These are phyloP conservation scores for Asarcornis scutulata DNA, from an alignment of 2,113 vertebrate genomes.

Conservation along the genomic window DNA sequence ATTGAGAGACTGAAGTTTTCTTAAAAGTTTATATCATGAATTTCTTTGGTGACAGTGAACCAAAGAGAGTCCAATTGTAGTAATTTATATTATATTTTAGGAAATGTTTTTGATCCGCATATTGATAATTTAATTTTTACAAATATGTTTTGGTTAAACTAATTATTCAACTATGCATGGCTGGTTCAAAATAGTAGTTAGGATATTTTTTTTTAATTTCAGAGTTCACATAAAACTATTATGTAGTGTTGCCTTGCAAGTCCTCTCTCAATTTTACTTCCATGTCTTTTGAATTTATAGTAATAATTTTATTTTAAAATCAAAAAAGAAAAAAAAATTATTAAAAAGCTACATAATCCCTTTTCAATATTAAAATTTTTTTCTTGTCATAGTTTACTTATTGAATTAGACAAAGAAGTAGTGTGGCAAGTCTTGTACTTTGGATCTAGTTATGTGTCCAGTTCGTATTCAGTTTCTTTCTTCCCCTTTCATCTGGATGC, in stretches of 20 bases:
- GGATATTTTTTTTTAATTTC: neutral
- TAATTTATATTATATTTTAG: neutral
- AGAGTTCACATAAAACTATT: neutral
- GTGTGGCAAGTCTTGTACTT: neutral
- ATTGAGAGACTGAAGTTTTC: neutral
- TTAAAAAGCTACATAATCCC: neutral
- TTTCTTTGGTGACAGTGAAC: neutral
- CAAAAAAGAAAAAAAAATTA: neutral
- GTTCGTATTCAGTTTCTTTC: neutral
- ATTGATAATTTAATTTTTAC: neutral
- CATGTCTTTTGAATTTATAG: neutral
- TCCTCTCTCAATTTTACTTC: neutral
- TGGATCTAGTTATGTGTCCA: neutral
- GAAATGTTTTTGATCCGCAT: neutral
- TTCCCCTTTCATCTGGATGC: neutral
- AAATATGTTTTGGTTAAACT: neutral
- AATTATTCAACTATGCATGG: neutral
- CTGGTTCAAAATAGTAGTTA: neutral
- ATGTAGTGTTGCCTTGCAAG: fast-evolving
- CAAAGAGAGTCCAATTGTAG: neutral
- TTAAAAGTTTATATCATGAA: neutral
- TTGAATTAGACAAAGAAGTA: neutral
- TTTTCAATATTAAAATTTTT: neutral
- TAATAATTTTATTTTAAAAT: neutral
- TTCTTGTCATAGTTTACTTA: neutral